These are phyloP conservation scores for Chlorops oryzae DNA, from an alignment of 1,140 invertebrate genomes.

Conservation along the genomic window DNA sequence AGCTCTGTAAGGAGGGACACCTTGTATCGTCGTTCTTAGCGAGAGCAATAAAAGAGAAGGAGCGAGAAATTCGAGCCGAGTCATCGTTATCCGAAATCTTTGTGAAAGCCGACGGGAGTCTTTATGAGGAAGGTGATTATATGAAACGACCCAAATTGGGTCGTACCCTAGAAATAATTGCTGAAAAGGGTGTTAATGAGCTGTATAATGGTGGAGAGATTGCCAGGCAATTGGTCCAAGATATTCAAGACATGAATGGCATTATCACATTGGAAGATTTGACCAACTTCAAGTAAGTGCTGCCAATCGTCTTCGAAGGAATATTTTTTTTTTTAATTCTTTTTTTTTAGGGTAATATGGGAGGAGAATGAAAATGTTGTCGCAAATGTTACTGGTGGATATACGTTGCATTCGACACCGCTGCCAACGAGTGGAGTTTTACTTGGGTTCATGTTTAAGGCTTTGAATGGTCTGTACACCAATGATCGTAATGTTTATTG, in stretches of 20 bases:
- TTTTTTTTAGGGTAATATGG: slow-evolving; percentile 49
- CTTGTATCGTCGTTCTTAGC: slow-evolving; percentile 68
- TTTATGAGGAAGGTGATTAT: slow-evolving; percentile 61
- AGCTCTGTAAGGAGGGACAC: slow-evolving; percentile 66
- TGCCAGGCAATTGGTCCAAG: slow-evolving; percentile 59
- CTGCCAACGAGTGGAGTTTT: slow-evolving; percentile 77
- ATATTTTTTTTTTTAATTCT: slow-evolving; percentile 4
- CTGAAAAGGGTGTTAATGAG: slow-evolving; percentile 58
- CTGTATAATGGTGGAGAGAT: slow-evolving; percentile 66
- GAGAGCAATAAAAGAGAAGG: slow-evolving; percentile 52
- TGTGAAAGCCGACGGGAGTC: slow-evolving; percentile 58
- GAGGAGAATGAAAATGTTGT: slow-evolving; percentile 51
- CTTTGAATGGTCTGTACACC: slow-evolving; percentile 62
- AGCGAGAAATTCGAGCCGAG: slow-evolving; percentile 56
- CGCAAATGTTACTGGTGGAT: slow-evolving; percentile 52
- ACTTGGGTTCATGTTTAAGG: slow-evolving; percentile 76
- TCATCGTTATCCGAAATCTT: slow-evolving; percentile 58
- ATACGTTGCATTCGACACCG: slow-evolving; percentile 67
- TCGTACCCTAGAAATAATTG: slow-evolving; percentile 65
- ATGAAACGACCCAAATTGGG: slow-evolving; percentile 65
- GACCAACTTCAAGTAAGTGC: slow-evolving; percentile 53
- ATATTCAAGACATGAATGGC: slow-evolving; percentile 63
- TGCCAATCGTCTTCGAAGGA: neutral
- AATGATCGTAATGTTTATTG: slow-evolving; percentile 50
- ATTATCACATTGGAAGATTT: slow-evolving; percentile 76